phyloP scores from a whole-genome alignment of 2,113 vertebrate genomes.

The Eolophus roseicapilla region DNA sequence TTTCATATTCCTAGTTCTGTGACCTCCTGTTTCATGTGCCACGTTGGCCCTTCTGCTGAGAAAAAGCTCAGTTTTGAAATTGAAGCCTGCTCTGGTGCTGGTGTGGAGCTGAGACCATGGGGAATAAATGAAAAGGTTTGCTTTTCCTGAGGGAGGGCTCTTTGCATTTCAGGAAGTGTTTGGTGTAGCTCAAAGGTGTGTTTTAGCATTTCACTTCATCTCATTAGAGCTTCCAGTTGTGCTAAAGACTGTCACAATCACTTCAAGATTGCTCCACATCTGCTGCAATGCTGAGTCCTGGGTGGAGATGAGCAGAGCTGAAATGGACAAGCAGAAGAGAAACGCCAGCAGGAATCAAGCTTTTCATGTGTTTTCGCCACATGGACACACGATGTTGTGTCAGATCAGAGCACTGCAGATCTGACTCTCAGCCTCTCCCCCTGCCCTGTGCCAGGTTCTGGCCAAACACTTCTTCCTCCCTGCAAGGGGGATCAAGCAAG shows the following conservation, averaged over 20 bases:
- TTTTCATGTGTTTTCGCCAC: neutral
- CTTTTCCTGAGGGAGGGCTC: neutral
- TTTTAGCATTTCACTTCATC: neutral
- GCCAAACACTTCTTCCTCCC: neutral
- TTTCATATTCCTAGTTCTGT: neutral
- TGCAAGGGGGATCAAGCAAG: fast-evolving
- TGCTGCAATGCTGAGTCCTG: neutral
- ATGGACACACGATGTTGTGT: fast-evolving
- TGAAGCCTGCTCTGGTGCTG: neutral
- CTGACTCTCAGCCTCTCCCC: neutral
- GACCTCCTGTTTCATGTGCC: neutral
- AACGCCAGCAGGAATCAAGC: neutral
- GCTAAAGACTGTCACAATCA: neutral
- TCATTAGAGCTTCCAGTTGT: neutral
- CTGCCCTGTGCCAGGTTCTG: neutral
- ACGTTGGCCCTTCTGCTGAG: neutral
- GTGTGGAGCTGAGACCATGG: neutral
- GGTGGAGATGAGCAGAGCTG: neutral
- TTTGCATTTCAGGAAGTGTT: neutral
- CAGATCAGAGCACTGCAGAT: neutral
- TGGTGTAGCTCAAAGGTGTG: neutral
- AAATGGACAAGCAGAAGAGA: neutral
- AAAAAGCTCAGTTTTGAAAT: neutral
- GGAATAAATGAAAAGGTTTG: neutral
- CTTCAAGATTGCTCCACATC: neutral